A percentile compares a stretch with the other conserved stretches of the same genome.
These are phyloP conservation scores for Rhynchopsitta pachyrhyncha DNA, from an alignment of 2,113 vertebrate species.

Conservation along the genomic window DNA sequence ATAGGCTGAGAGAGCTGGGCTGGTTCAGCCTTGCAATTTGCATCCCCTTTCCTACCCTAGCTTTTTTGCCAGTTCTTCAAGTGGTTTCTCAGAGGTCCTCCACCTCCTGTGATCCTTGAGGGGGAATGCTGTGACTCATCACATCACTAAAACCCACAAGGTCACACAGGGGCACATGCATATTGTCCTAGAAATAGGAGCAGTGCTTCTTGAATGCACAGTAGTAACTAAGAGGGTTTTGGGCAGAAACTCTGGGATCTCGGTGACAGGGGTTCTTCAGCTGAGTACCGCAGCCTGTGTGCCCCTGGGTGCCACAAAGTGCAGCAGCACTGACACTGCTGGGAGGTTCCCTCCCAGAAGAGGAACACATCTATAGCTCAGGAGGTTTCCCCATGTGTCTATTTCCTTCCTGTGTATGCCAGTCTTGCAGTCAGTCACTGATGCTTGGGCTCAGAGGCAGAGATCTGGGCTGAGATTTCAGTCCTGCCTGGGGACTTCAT, in stretches of 20 bases:
- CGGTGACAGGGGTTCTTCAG: not conserved
- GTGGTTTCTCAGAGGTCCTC: not conserved
- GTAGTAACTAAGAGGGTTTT: not conserved
- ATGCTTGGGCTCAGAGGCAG: not conserved
- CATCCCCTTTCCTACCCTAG: not conserved
- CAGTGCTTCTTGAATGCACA: not conserved
- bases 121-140: not conserved
- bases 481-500: not conserved
- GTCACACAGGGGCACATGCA: not conserved
- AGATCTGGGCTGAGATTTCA: not conserved
- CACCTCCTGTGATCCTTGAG: not conserved
- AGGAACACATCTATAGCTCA: not conserved
- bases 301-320: not conserved
- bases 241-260: not conserved
- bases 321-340: not conserved
- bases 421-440: not conserved
- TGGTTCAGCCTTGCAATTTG: not conserved
- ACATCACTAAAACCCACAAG: not conserved
- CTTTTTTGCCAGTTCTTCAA: not conserved
- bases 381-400: not conserved
- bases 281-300: not conserved
- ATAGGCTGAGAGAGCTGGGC: not conserved
- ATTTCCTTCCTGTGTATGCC: slow-evolving; percentile 1
- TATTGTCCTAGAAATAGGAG: not conserved
- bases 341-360: not conserved